Conservation (phyloP, 2,113 vertebrate species). For the Bothrops jararaca region DNA sequence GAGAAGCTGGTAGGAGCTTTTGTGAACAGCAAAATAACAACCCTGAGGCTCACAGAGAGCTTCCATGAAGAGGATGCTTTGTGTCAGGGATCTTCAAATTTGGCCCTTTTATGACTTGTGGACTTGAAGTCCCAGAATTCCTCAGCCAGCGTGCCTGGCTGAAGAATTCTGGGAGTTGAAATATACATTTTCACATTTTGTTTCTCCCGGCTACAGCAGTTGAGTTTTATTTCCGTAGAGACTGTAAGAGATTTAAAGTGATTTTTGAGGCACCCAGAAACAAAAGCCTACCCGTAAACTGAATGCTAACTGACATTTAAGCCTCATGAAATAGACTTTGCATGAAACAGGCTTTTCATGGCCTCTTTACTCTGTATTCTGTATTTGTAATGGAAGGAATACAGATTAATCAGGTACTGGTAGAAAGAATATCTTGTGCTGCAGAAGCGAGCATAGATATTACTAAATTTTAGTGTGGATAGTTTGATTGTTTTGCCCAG, state of each 20-base stretch:
- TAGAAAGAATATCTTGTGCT: not conserved
- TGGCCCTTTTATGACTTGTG: too few species aligned
- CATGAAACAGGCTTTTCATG: slow-evolving; percentile 10
- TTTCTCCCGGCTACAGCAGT: slow-evolving; percentile 26
- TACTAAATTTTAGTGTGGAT: rapidly evolving
- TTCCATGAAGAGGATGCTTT: not conserved
- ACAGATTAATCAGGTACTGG: not conserved
- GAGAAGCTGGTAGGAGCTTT: not conserved
- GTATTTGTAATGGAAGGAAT: not conserved
- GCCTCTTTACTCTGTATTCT: not conserved
- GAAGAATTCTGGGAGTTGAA: not conserved
- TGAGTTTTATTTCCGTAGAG: not conserved
- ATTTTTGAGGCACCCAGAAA: not conserved
- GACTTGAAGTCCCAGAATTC: too few species aligned
- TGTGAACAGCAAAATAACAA: not conserved
- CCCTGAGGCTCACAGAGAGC: not conserved
- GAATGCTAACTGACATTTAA: not conserved
- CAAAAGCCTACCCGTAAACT: not conserved
- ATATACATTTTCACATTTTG: slow-evolving; percentile 10
- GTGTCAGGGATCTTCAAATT: too few species aligned
- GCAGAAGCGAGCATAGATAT: not conserved
- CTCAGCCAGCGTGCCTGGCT: too few species aligned
- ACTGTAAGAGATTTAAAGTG: not conserved
- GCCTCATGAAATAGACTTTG: not conserved
- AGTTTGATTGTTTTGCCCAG: not conserved